A percentile compares a stretch with the other conserved stretches of the same genome.
Conservation (phyloP, 2,888 invertebrate genomes). For the Poecilus cupreus region DNA sequence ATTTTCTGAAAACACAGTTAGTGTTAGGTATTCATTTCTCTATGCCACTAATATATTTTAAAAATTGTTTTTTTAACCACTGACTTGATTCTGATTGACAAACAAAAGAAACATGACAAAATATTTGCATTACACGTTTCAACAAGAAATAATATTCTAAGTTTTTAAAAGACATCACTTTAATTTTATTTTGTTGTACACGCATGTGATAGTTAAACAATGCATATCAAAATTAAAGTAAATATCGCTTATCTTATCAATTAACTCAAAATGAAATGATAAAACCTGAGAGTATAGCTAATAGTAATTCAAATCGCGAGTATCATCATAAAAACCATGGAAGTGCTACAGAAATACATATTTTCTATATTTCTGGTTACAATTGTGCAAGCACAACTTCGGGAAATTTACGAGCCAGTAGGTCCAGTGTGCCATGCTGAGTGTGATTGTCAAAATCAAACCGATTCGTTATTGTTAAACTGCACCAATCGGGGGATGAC, state of each 20-base stretch:
- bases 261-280: constrained; percentile 9
- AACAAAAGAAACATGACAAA: too few relatives aligned
- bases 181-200: too few relatives aligned
- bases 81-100: too few relatives aligned
- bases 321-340: constrained; percentile 2
- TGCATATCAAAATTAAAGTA: constrained; percentile 17
- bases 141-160: too few relatives aligned
- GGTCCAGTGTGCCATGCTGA: constrained; percentile 61
- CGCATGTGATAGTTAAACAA: background rate
- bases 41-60: too few relatives aligned
- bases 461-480: constrained; percentile 66
- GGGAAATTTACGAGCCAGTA: constrained; percentile 25
- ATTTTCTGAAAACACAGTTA: background rate
- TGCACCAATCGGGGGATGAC: constrained; percentile 66
- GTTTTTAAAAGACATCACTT: too few relatives aligned
- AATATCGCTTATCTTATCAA: constrained; percentile 44
- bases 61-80: too few relatives aligned
- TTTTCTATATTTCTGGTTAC: background rate
- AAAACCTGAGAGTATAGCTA: background rate
- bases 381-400: background rate
- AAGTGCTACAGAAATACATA: background rate
- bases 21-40: background rate
- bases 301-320: constrained; percentile 6
- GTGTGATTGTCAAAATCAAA: constrained; percentile 66
- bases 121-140: too few relatives aligned